Base-by-base conservation (phyloP, 1,140 invertebrate species). In the Ganaspis sp. region DNA sequence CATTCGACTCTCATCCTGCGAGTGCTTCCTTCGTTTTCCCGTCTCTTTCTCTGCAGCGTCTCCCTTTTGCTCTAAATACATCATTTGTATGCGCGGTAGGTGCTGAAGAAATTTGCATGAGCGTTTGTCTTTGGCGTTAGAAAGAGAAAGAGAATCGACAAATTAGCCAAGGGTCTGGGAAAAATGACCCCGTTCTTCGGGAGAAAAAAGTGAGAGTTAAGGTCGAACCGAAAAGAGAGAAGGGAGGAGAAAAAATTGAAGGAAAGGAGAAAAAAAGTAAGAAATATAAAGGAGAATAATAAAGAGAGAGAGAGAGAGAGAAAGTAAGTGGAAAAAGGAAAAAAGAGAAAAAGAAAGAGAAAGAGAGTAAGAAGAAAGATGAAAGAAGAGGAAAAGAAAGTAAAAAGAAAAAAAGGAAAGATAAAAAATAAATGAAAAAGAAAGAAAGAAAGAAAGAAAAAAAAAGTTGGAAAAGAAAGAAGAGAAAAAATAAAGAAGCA, bases 61-160 rank as follows among this genome's bases (percentile, higher is more conserved):
- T 15, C 12, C 70, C 23, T 38, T 69, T 40, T 34, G 54, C 78
- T 83, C 78, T 84, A 85, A 85, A 84, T 79, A 77, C 74, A 77
- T 85, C 78, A 78, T 86, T 86, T 86, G 84, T 84, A 86, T 85
- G 84, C 84, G 73, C 77, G 53, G 42, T 54, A 75, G 70, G 23
- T 82, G 80, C 80, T 84, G 77, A 83, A 84, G 84, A 37, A 84
- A 84, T 85, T 85, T 82, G 77, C 73, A 76, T 76, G 74, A 77
- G 79, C 79, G 84, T 86, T 85, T 85, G 84, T 80, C 76, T 80
- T 76, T 73, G 78, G 75, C 54, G 77, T 80, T 81, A 73, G 70
- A 19, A 54, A 49, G 40, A 53, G 12, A 23, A 58, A 15, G 40
- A 42, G 40, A 42, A 9, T 15, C 2, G 1, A 42, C 9, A 42